Base-by-base conservation (phyloP, 2,797 vertebrate genomes). In the Sandelia bainsii region DNA sequence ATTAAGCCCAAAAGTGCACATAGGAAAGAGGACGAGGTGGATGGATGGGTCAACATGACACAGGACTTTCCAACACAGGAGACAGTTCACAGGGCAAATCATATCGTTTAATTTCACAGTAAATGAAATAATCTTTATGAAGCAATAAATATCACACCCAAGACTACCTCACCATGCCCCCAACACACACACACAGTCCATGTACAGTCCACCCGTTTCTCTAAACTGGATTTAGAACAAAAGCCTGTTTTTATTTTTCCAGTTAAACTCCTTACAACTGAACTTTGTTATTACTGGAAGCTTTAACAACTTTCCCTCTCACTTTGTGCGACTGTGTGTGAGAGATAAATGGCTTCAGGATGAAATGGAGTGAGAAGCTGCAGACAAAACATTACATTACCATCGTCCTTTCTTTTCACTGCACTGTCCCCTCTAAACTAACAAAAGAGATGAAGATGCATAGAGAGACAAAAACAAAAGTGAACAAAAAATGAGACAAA, bases 321-420 rank as follows among this genome's bases (percentile, higher is more conserved):
- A 1, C 22, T 37, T n/a, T n/a, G 17, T 60, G 51, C 53, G 54
- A 62, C 50, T 64, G 37, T 34, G 46, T n/a, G 40, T 10, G 40
- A 39, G 46, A 32, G 72, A 75, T 80, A 75, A 81, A 80, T 67
- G 65, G 57, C 61, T 83, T n/a, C 17, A 23, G 78, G 46, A 72
- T 69, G 57, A 81, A 84, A 79, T 46, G 72, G 29, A 72, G 79
- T 23, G 65, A 59, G 75, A 63, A 72, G 62, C 68, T 20, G 40
- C 69, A 83, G 52, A 75, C 56, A 57, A 72, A 79, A 80, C 52
- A 60, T n/a, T 2, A 50, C 65, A 68, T 63, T 27, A 61, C 75
- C 59, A 8, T 20, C 27, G 34, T 20, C 39, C 63, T 71, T 78
- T 56, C 23, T 49, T 62, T 23, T 44, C 29, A 2, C 29, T 1